Base-by-base conservation (phyloP, 2,797 vertebrate genomes). In the Mastacembelus armatus region DNA sequence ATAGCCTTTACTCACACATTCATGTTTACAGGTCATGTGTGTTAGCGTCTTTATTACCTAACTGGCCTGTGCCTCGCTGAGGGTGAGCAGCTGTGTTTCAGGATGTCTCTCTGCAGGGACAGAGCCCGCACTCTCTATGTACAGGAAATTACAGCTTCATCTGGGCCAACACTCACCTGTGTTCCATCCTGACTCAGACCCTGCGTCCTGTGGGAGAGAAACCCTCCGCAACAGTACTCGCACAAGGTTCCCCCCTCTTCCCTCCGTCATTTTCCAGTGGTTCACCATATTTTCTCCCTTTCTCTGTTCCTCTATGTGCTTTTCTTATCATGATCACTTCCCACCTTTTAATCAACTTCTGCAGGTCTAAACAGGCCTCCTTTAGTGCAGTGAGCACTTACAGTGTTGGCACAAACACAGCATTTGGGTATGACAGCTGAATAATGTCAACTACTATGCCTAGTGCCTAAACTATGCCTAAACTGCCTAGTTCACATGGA, bases 61-160 rank as follows among this genome's bases (percentile, higher is more conserved):
- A 56, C 73, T 56, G 71, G 48, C 66, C 63, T 38, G 67, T 6
- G 62, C 70, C 49, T 59, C 3, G 14, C 43, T 67, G 66, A 88
- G 70, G 71, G 71, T 40, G 85, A 90, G 84, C 91, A 92, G 92
- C 89, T 93, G 92, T 88, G 85, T 61, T 75, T 85, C 86, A 92
- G 90, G 90, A 93, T 88, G 88, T 85, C 83, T 80, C 91, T 72
- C 93, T 70, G 83, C 86, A 89, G 91, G 92, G 85, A 89, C 44
- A 69, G 70, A 72, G 85, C 84, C 89, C 78, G 86, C 90, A 92
- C 89, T 79, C 83, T 81, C 71, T 9, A 56, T 12, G 35, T 79
- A 88, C 90, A 94, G 94, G 94, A 95, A 94, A 93, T 94, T 80
- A 88, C 44, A 76, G 72, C 77, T 83, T 89, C 73, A 92, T 91